Percentiles rank a stretch among this genome's conserved stretches.
Conservation (phyloP, 2,888 invertebrate species). For the Thyatira batis region DNA sequence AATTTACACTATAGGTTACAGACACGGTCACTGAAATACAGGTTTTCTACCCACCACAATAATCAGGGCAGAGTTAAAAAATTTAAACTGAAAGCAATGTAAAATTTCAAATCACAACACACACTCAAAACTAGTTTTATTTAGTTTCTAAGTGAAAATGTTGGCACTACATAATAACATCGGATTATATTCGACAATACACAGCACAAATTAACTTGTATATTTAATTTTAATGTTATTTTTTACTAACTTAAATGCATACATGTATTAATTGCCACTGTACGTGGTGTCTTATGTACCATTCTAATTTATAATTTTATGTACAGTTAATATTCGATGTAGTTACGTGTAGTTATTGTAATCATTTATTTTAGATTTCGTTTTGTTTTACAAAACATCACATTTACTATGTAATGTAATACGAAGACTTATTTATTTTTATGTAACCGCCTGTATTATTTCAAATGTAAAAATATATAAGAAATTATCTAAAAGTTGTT, state of each 20-base stretch:
- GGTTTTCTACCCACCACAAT: no score
- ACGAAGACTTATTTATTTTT: slow-evolving; percentile 74
- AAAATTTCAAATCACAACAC: slow-evolving; percentile 6
- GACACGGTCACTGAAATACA: no score
- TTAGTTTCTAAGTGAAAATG: slow-evolving; percentile 30
- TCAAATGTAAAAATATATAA: slow-evolving; percentile 80
- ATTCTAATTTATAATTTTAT: slow-evolving; percentile 6
- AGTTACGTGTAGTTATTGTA: slow-evolving; percentile 15
- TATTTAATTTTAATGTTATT: background rate
- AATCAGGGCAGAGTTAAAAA: no score
- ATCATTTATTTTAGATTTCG: slow-evolving; percentile 11
- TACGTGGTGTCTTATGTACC: background rate
- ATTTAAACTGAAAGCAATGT: background rate
- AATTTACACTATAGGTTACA: no score
- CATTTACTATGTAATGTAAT: slow-evolving; percentile 48
- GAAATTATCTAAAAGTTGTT: slow-evolving; percentile 60
- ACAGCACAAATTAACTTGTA: background rate
- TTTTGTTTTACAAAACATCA: slow-evolving; percentile 48
- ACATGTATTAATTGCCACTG: background rate
- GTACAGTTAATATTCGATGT: slow-evolving; percentile 22
- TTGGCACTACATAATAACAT: slow-evolving; percentile 12
- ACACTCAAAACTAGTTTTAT: slow-evolving; percentile 25
- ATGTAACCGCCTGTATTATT: slow-evolving; percentile 82
- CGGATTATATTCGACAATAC: background rate
- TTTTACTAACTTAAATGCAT: background rate